phyloP scores from a whole-genome alignment of 2,888 invertebrate genomes.

The Zhuqinia jingwanae region DNA sequence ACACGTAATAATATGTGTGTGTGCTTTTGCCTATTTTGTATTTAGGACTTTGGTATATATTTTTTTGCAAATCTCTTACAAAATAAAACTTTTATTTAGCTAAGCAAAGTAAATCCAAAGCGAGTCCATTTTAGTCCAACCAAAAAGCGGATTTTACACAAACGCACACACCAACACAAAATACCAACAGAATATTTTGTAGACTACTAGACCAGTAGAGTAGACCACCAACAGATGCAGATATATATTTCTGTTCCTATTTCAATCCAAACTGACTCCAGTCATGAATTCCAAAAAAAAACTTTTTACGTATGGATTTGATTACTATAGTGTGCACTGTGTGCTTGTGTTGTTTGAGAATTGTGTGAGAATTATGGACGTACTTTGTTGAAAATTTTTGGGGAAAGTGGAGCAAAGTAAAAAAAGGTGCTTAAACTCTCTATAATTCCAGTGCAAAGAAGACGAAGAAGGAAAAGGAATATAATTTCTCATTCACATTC shows the following conservation, averaged over 20 bases:
- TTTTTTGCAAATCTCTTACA: background rate
- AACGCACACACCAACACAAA: too few relatives aligned
- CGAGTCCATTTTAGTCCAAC: too few relatives aligned
- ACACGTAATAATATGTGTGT: too few relatives aligned
- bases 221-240: slow-evolving; percentile 44
- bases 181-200: background rate
- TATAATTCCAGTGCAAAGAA: too few relatives aligned
- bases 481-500: background rate
- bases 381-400: slow-evolving; percentile 6
- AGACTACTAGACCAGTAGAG: background rate
- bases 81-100: too few relatives aligned
- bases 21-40: too few relatives aligned
- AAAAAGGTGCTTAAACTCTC: background rate
- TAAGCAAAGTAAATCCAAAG: too few relatives aligned
- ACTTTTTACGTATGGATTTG: slow-evolving; percentile 46
- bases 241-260: slow-evolving; percentile 1
- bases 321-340: too few relatives aligned
- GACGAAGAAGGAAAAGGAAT: background rate
- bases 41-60: too few relatives aligned
- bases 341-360: too few relatives aligned
- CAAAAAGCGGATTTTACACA: too few relatives aligned
- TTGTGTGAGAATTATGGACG: slow-evolving; percentile 39
- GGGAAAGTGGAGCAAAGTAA: slow-evolving; percentile 38
- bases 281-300: too few relatives aligned
- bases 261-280: background rate